Conservation (phyloP, 2,888 invertebrate genomes). For the Malacosoma neustria region DNA sequence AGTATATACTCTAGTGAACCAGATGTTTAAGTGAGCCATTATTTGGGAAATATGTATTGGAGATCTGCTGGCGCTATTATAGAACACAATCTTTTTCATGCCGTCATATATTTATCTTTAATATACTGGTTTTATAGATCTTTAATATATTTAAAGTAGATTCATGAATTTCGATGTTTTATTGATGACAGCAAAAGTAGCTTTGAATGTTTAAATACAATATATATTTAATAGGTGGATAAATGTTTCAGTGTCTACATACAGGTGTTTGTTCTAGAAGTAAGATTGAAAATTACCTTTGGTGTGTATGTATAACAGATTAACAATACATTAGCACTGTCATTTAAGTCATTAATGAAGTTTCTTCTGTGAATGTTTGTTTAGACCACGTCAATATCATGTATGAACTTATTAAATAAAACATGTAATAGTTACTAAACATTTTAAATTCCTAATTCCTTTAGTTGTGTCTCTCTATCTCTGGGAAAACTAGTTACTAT, state of each 20-base stretch:
- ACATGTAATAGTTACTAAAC: constrained; percentile 31
- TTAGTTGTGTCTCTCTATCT: too few relatives aligned
- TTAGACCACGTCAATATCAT: constrained; percentile 51
- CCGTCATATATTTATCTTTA: too few relatives aligned
- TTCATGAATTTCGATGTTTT: too few relatives aligned
- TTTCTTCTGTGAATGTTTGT: constrained; percentile 48
- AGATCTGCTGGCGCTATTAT: too few relatives aligned
- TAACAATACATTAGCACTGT: constrained; percentile 49
- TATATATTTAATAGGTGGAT: constrained; percentile 9
- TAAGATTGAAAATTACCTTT: constrained; percentile 26
- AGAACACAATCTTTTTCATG: too few relatives aligned
- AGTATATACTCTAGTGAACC: too few relatives aligned
- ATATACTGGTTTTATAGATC: neutral
- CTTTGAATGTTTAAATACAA: constrained; percentile 28
- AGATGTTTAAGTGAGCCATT: too few relatives aligned
- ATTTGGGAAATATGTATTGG: too few relatives aligned
- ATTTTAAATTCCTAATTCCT: constrained; percentile 3
- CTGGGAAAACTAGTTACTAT: too few relatives aligned
- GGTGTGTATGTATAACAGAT: constrained; percentile 47
- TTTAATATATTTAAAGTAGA: constrained; percentile 1
- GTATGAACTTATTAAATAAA: constrained; percentile 67
- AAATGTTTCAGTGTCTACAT: constrained; percentile 35
- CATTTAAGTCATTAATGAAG: constrained; percentile 53
- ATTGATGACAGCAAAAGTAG: constrained; percentile 16
- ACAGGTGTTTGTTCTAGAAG: neutral